These are phyloP conservation scores for Larimichthys crocea DNA, from an alignment of 2,113 vertebrate species.

Conservation along the genomic window DNA sequence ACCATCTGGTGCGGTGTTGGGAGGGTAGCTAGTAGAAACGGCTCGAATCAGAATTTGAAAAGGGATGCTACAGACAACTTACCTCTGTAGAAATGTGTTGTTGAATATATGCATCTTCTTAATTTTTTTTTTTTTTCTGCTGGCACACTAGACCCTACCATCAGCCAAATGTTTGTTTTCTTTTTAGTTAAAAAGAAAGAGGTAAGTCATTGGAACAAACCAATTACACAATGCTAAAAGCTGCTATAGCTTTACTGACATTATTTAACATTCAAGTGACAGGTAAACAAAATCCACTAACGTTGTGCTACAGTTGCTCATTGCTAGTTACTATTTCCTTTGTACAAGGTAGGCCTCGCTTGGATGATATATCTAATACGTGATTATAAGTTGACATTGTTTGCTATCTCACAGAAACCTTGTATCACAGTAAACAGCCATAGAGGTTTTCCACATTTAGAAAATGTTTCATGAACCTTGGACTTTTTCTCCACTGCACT, in stretches of 20 bases:
- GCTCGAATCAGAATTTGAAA: background rate
- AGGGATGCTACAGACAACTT: slow-evolving; percentile 1
- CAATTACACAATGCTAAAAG: slow-evolving; percentile 9
- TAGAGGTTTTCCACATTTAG: slow-evolving; percentile 22
- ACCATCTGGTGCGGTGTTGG: slow-evolving; percentile 28
- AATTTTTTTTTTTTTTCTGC: background rate
- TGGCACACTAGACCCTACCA: background rate
- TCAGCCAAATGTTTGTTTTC: slow-evolving; percentile 7
- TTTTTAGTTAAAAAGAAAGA: slow-evolving; percentile 1
- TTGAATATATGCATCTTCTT: background rate
- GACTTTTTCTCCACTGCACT: background rate
- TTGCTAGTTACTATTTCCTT: background rate
- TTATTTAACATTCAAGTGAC: background rate
- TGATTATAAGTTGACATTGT: background rate
- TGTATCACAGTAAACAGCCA: background rate
- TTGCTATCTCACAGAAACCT: slow-evolving; percentile 11
- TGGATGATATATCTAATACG: background rate
- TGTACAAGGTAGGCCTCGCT: background rate
- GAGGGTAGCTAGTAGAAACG: background rate
- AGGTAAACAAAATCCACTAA: slow-evolving; percentile 12
- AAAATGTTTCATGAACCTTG: slow-evolving; percentile 42
- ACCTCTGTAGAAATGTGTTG: background rate
- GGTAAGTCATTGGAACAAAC: slow-evolving; percentile 18
- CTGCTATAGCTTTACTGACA: background rate
- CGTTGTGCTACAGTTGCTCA: slow-evolving; percentile 13